These are phyloP conservation scores for Diplogasteroides magnus DNA, from an alignment of 1,140 invertebrate genomes.

Conservation along the genomic window DNA sequence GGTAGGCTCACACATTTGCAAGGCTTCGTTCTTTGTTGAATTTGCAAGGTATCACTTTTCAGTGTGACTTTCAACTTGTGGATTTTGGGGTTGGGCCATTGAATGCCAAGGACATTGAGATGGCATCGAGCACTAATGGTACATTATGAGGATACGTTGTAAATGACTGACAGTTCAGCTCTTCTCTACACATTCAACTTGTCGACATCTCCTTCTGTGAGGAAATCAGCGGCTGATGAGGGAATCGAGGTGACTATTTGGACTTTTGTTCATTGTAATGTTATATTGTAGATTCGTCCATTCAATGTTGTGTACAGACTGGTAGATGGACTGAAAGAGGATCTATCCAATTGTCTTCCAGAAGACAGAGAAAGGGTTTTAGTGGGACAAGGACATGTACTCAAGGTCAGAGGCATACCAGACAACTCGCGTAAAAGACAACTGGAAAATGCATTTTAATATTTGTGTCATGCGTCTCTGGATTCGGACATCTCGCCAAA, in stretches of 20 bases:
- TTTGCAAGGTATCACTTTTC: no score
- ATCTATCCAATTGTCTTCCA: constrained; percentile 24
- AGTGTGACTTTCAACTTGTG: constrained; percentile 76
- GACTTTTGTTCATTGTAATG: no score
- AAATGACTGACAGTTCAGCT: constrained; percentile 27
- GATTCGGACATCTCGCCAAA: no score
- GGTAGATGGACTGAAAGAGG: constrained; percentile 41
- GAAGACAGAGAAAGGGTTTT: constrained; percentile 31
- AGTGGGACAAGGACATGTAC: constrained; percentile 48
- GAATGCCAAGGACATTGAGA: constrained; percentile 74
- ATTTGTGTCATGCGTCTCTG: neutral
- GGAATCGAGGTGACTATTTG: no score
- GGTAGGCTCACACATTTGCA: no score
- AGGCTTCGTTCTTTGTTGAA: no score
- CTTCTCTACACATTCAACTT: constrained; percentile 50
- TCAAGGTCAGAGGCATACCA: constrained; percentile 29
- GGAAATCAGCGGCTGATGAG: constrained; percentile 33
- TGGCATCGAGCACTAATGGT: constrained; percentile 76
- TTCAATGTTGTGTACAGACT: constrained; percentile 52
- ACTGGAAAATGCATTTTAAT: no score
- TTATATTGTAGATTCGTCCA: no score
- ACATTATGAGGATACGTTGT: constrained; percentile 33
- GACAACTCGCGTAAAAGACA: no score
- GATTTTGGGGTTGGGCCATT: constrained; percentile 82
- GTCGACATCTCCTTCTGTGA: constrained; percentile 25